Conservation (phyloP, 2,113 vertebrate species). For the Columba janthina region DNA sequence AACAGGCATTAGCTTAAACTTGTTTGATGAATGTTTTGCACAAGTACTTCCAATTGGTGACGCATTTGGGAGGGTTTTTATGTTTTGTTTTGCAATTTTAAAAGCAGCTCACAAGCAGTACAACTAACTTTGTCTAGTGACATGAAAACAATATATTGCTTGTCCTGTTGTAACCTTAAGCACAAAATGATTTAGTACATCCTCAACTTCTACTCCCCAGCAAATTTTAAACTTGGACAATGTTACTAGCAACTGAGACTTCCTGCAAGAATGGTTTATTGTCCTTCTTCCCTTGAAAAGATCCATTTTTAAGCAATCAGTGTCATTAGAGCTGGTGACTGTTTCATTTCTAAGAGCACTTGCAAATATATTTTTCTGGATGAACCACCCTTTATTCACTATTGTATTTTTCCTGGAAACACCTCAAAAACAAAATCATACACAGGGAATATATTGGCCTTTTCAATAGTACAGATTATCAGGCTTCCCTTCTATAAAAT, state of each 20-base stretch:
- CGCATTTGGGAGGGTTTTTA: background rate
- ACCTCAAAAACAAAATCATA: background rate
- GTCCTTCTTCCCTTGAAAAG: slow-evolving; percentile 13
- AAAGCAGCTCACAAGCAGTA: background rate
- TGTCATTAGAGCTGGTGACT: slow-evolving; percentile 27
- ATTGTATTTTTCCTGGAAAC: slow-evolving; percentile 27
- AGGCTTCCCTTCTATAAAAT: background rate
- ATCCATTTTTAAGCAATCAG: slow-evolving; percentile 16
- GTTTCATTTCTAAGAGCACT: background rate
- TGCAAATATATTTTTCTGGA: slow-evolving; percentile 7
- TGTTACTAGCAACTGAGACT: background rate
- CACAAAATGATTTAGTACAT: background rate
- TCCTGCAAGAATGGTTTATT: slow-evolving; percentile 40
- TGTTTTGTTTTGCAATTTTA: slow-evolving; percentile 19
- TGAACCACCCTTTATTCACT: slow-evolving; percentile 14
- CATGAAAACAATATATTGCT: background rate
- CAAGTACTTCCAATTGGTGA: slow-evolving; percentile 11
- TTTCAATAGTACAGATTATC: background rate
- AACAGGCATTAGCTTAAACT: background rate
- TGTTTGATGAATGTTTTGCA: slow-evolving; percentile 16
- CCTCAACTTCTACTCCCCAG: background rate
- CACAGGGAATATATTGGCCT: background rate
- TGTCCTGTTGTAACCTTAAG: background rate
- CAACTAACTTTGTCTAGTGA: background rate
- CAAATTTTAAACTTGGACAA: slow-evolving; percentile 5